Evolutionary conservation across 2,888 invertebrate species (phyloP).

Genomic region (Lithophane leautieri): DNA sequence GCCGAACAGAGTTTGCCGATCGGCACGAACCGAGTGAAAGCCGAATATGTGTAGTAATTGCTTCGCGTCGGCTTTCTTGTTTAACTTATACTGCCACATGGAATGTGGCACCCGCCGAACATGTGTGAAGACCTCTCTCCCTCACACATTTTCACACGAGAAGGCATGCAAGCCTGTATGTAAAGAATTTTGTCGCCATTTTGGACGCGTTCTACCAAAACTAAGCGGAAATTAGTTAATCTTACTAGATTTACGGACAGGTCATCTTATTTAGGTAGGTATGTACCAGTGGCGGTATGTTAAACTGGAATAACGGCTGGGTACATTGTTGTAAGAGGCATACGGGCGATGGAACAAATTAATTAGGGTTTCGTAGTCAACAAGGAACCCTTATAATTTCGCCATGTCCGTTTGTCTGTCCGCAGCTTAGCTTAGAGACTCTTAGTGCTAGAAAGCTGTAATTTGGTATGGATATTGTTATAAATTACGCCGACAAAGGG

Average conservation of each 20-base stretch:
- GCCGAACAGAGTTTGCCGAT: neutral
- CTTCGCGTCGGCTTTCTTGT: neutral
- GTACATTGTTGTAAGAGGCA: too few species aligned
- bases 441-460: too few species aligned
- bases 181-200: slow-evolving; percentile 11
- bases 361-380: too few species aligned
- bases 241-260: neutral
- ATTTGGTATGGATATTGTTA: too few species aligned
- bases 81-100: neutral
- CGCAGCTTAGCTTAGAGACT: too few species aligned
- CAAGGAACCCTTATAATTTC: too few species aligned
- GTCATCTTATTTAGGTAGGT: slow-evolving; percentile 2
- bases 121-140: neutral
- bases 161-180: neutral
- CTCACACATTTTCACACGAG: slow-evolving; percentile 4
- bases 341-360: neutral
- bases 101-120: neutral
- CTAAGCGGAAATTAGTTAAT: slow-evolving; percentile 8
- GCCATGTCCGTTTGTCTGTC: too few species aligned
- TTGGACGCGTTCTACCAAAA: neutral
- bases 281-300: neutral
- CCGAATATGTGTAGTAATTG: neutral
- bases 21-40: too few species aligned
- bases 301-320: neutral
- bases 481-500: too few species aligned